Conservation (phyloP, 2,888 invertebrate genomes). For the Sphinx pinastri region DNA sequence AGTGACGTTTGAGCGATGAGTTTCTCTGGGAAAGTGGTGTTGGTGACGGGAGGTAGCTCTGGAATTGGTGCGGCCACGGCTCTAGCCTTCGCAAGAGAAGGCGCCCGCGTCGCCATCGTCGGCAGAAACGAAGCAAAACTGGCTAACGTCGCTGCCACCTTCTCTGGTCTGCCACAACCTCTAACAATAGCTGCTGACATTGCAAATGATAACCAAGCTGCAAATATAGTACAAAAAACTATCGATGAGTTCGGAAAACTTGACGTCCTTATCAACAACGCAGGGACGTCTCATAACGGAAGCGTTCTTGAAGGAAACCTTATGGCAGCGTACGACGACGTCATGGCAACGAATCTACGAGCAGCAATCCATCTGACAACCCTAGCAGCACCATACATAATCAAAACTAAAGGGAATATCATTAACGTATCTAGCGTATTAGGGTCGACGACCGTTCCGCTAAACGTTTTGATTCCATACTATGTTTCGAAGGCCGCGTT, state of each 20-base stretch:
- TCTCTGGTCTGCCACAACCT: neutral
- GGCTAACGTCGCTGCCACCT: neutral
- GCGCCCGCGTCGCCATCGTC: conserved; percentile 15
- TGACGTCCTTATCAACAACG: conserved; percentile 16
- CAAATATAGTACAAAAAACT: neutral
- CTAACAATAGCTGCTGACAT: neutral
- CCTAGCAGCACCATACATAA: conserved; percentile 45
- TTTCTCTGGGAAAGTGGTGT: conserved; percentile 4
- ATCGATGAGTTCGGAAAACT: neutral
- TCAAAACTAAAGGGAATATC: conserved; percentile 49
- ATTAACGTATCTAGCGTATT: conserved; percentile 49
- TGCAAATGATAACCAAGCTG: neutral
- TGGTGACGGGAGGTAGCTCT: conserved; percentile 19
- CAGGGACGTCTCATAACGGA: neutral
- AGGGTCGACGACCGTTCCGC: conserved; percentile 27
- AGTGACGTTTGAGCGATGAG: neutral
- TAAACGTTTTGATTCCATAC: conserved; percentile 35
- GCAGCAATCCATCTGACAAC: conserved; percentile 42
- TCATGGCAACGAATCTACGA: conserved; percentile 42
- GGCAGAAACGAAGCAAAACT: conserved; percentile 21
- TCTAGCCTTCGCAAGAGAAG: conserved; percentile 2
- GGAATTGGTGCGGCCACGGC: conserved; percentile 19
- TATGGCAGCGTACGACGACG: conserved; percentile 31
- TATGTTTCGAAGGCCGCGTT: conserved; percentile 47
- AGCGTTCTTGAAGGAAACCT: conserved; percentile 29